phyloP scores from a whole-genome alignment of 1,140 invertebrate genomes.

The Drosophila watanabei region DNA sequence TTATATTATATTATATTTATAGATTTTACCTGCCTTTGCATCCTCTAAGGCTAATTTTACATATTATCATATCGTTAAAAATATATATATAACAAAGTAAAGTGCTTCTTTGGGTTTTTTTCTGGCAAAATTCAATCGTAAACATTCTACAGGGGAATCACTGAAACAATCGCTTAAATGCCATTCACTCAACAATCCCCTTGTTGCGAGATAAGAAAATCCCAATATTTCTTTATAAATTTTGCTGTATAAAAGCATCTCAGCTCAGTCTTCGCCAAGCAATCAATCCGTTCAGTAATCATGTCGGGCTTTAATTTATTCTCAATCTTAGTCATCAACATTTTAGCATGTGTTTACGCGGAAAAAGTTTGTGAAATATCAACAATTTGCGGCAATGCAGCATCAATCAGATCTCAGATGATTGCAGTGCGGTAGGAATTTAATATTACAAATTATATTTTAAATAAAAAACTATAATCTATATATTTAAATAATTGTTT shows the following conservation, averaged over 20 bases:
- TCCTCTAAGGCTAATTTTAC: neutral
- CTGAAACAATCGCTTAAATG: constrained; percentile 9
- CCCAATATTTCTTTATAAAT: neutral
- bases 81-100: neutral
- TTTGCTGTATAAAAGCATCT: constrained; percentile 1
- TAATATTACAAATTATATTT: too few species aligned
- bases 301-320: constrained; percentile 2
- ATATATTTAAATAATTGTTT: neutral
- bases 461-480: neutral
- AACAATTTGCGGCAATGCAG: constrained; percentile 33
- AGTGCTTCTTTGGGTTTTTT: neutral
- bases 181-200: neutral
- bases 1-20: too few species aligned
- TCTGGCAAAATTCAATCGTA: neutral
- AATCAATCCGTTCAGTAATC: neutral
- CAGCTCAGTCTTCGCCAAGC: constrained; percentile 1
- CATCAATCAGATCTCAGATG: constrained; percentile 42
- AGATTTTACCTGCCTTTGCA: neutral
- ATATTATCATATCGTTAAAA: neutral
- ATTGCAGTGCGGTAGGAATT: constrained; percentile 24
- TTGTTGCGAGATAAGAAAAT: neutral
- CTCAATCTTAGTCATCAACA: constrained; percentile 5
- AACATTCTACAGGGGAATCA: constrained; percentile 9
- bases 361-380: constrained; percentile 35
- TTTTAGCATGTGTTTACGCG: neutral